These are phyloP conservation scores for Jacana jacana DNA, from an alignment of 2,113 vertebrate species.

Conservation along the genomic window DNA sequence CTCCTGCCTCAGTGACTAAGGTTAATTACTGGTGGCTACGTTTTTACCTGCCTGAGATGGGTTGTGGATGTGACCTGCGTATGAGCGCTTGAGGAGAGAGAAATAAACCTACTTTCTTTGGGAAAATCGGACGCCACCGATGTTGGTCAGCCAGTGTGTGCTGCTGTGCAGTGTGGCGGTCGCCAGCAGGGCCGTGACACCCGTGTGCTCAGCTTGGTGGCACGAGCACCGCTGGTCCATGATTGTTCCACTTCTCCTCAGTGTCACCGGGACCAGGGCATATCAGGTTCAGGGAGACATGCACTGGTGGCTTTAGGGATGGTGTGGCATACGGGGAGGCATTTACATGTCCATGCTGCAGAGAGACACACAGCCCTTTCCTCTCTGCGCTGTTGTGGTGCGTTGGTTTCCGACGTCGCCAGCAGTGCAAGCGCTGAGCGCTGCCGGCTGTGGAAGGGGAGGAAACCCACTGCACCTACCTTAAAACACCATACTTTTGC, in stretches of 20 bases:
- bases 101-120: background rate
- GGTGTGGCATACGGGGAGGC: fast-evolving
- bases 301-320: fast-evolving
- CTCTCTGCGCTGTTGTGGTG: background rate
- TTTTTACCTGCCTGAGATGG: background rate
- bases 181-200: background rate
- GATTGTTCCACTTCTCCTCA: background rate
- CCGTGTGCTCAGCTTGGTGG: background rate
- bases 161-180: too few species aligned
- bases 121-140: fast-evolving
- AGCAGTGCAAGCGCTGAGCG: background rate
- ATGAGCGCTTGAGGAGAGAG: background rate
- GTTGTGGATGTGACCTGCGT: fast-evolving
- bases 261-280: fast-evolving
- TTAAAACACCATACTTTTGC: background rate
- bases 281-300: fast-evolving
- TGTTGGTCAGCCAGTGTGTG: fast-evolving
- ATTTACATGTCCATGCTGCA: background rate
- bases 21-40: background rate
- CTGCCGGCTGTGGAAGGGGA: background rate
- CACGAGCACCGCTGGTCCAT: fast-evolving
- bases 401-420: background rate
- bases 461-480: background rate
- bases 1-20: background rate
- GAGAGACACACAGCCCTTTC: background rate